Evolutionary conservation across 1,140 invertebrate genomes (phyloP).

Genomic region (Camponotus floridanus): DNA sequence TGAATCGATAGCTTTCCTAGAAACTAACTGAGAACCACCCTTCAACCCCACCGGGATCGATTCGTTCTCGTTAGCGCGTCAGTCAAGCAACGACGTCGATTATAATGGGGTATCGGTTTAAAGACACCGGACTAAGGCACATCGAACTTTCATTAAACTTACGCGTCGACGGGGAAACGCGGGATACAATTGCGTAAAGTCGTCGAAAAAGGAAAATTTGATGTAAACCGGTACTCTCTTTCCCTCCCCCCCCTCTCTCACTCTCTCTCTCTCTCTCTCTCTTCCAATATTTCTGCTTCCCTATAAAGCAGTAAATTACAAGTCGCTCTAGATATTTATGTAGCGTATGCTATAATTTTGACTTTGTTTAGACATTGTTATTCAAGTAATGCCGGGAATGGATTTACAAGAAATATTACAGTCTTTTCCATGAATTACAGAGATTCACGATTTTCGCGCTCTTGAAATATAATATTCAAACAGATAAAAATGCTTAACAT

Average conservation of each 20-base stretch:
- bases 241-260: too few relatives aligned
- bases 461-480: too few relatives aligned
- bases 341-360: too few relatives aligned
- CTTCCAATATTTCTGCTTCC: background rate
- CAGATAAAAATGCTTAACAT: background rate
- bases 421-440: too few relatives aligned
- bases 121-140: conserved; percentile 30
- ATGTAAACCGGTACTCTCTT: background rate
- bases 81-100: conserved; percentile 62
- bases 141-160: conserved; percentile 76
- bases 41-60: conserved; percentile 44
- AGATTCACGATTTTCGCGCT: too few relatives aligned
- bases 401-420: background rate
- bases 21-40: conserved; percentile 25
- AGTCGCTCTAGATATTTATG: too few relatives aligned
- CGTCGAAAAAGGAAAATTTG: background rate
- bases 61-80: conserved; percentile 68
- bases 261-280: background rate
- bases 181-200: conserved; percentile 40
- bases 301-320: too few relatives aligned
- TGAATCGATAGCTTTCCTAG: conserved; percentile 45
- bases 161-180: background rate
- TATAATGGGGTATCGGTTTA: conserved; percentile 69
- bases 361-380: background rate
- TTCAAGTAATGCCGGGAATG: background rate